Conservation (phyloP, 2,888 invertebrate species). For the Stenichneumon culpator region DNA sequence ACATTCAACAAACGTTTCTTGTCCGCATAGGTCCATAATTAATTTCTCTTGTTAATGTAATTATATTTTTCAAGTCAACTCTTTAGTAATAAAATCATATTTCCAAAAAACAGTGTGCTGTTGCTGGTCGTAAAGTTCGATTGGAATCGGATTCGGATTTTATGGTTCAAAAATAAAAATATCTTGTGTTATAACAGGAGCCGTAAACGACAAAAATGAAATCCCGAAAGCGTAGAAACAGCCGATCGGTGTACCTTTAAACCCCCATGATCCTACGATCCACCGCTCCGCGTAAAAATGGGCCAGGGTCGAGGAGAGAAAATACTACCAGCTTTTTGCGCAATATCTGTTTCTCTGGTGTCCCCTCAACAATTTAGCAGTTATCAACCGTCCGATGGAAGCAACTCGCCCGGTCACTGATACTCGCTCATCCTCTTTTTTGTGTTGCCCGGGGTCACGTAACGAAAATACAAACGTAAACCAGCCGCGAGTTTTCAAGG, state of each 20-base stretch:
- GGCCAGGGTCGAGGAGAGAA: neutral
- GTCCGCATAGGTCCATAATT: neutral
- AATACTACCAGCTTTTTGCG: neutral
- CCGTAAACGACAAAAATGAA: too few species aligned
- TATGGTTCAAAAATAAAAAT: too few species aligned
- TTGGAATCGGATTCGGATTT: too few species aligned
- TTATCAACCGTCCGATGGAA: constrained; percentile 1
- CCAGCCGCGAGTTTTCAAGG: neutral
- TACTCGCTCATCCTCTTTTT: neutral
- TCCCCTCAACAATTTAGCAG: neutral
- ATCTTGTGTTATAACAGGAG: too few species aligned
- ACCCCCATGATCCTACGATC: neutral
- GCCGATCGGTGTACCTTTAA: neutral
- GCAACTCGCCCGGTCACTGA: neutral
- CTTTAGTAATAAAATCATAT: too few species aligned
- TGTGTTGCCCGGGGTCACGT: neutral
- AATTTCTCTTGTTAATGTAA: neutral
- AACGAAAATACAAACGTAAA: neutral
- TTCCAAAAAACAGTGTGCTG: too few species aligned
- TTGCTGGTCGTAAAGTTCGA: too few species aligned
- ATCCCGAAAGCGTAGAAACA: neutral
- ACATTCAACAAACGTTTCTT: neutral
- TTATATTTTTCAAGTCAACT: too few species aligned
- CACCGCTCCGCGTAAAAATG: neutral
- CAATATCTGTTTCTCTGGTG: neutral